Base-by-base conservation (phyloP, 1,140 invertebrate species). In the Heliconius melpomene region DNA sequence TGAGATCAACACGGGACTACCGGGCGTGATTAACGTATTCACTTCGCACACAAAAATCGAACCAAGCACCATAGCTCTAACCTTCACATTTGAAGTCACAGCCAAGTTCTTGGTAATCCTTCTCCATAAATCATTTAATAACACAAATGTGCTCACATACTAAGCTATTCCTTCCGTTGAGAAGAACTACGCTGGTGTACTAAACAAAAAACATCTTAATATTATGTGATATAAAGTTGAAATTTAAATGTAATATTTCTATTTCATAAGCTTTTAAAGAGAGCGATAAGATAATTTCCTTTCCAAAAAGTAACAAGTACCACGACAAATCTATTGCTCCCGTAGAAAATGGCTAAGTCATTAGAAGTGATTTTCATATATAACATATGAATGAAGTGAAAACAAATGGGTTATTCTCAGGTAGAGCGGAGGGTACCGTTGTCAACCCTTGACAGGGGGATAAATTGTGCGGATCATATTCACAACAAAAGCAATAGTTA, bases 71-170 rank as follows among this genome's bases (percentile, higher is more conserved):
- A 76, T 79, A 74, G 66, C 23, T 78, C 79, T 84, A 91, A 84
- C 83, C 81, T 79, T 79, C 84, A 91, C 88, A 80, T 90, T 85
- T 82, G 81, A 84, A 38, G 77, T 54, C 52, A 78, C 78, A 66
- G 71, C 32, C 60, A 78, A 81, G 72, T 79, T 86, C 78, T 74
- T 80, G 46, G 87, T 91, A 91, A 93, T 93, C 90, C 92, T 90
- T 89, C 85, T 89, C 89, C 91, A 94, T 94, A 93, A 94, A 94
- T 94, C 93, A 94, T 94, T 93, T 93, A 93, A 93, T 94, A 93
- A 93, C 91, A 93, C 90, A 91, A 94, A 93, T 91, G 90, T 91
- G 92, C 86, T 91, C 91, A 93, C 91, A 93, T 91, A 93, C 89
- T 90, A 88, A 90, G 91, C 90, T 90, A 87, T 90, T 91, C 89